Evolutionary conservation across 1,140 invertebrate genomes (phyloP).

Genomic region (Heliconius nattereri): DNA sequence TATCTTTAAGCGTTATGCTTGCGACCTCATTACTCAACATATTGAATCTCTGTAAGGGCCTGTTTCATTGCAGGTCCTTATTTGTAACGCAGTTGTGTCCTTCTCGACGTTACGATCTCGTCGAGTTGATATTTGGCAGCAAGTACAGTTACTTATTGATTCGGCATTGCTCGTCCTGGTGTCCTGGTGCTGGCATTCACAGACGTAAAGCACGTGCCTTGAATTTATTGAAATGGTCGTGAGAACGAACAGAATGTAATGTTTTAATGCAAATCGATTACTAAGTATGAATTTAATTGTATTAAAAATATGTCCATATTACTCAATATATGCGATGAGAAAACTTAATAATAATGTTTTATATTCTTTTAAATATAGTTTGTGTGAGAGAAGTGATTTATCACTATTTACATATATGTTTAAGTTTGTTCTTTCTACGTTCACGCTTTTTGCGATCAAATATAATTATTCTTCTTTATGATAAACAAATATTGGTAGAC

Average conservation of each 20-base stretch:
- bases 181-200: slow-evolving; percentile 47
- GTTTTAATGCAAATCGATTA: slow-evolving; percentile 39
- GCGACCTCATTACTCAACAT: slow-evolving; percentile 25
- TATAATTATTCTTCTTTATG: too few relatives aligned
- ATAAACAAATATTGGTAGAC: too few relatives aligned
- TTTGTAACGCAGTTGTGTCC: slow-evolving; percentile 47
- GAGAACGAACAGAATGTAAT: slow-evolving; percentile 60
- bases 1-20: not conserved
- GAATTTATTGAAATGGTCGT: slow-evolving; percentile 60
- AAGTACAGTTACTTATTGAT: slow-evolving; percentile 70
- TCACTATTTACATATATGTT: too few relatives aligned
- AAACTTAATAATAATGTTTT: too few relatives aligned
- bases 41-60: slow-evolving; percentile 26
- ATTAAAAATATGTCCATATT: too few relatives aligned
- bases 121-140: slow-evolving; percentile 56
- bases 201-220: slow-evolving; percentile 51
- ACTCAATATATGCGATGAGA: too few relatives aligned
- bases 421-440: too few relatives aligned
- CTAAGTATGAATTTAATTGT: not conserved
- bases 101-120: slow-evolving; percentile 47
- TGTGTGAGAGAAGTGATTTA: too few relatives aligned
- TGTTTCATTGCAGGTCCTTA: slow-evolving; percentile 41
- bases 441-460: too few relatives aligned
- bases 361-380: too few relatives aligned
- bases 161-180: slow-evolving; percentile 62